Evolutionary conservation across 2,113 vertebrate genomes (phyloP), one percentile per base, ranked within the genome.

Genomic region (Gobius niger): DNA sequence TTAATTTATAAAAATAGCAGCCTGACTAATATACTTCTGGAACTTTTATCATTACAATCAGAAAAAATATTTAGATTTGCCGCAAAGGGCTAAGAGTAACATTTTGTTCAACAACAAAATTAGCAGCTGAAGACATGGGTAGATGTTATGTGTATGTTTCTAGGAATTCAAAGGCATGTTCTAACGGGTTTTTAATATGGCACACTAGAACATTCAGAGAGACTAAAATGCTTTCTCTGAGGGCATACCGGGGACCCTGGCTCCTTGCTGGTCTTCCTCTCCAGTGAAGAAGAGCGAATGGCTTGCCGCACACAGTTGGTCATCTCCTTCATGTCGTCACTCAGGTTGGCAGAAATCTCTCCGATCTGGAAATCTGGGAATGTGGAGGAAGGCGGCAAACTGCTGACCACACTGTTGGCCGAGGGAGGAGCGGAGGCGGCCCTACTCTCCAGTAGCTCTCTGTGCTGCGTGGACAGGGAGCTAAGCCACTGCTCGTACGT

Each of bases 241-340:
- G 44, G 11, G 12, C 42, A 40, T 61, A 84, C 85, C 83, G 85
- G 96, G 89, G 93, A 95, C 42, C 94, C 96, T 0, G 93, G 72
- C 61, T 95, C 97, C 75, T 96, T 98, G 82, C 93, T 94, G 74
- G 94, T 93, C 65, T 96, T 98, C 80, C 96, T 95, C 90, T 99
- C 98, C 63, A 98, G 89, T 0, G 98, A 99, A 77, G 95, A 95
- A 0, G 97, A 98, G 76, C 97, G 95, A 77, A 99, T 98, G 79
- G 97, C 97, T 77, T 99, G 96, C 56, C 98, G 93, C 70, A 98
- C 96, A 0, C 96, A 98, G 87, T 98, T 99, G 82, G 97, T 98
- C 92, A 98, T 98, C 91, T 99, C 98, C 88, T 99, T 99, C 98
- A 99, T 99, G 88, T 99, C 98, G 0, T 99, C 98, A 0, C 97